Evolutionary conservation across 1,140 invertebrate species (phyloP).

Genomic region (Apis cerana): DNA sequence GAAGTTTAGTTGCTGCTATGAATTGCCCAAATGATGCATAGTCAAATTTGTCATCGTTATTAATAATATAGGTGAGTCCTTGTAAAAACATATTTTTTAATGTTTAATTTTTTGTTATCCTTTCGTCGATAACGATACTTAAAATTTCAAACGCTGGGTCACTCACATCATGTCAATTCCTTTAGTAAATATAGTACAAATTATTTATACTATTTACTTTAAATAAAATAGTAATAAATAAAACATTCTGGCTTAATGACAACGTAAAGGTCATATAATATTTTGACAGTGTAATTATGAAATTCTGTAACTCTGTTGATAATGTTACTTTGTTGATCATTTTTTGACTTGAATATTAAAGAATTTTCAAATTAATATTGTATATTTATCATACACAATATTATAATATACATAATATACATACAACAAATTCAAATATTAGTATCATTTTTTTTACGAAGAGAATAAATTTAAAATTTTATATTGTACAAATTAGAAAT

Average conservation of each 20-base stretch:
- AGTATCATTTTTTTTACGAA: no score
- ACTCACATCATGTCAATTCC: constrained; percentile 41
- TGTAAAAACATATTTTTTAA: constrained; percentile 2
- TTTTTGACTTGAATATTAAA: not conserved
- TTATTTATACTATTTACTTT: not conserved
- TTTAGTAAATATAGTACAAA: not conserved
- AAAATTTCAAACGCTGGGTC: constrained; percentile 42
- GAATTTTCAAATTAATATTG: not conserved
- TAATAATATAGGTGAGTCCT: constrained; percentile 63
- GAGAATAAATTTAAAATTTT: not conserved
- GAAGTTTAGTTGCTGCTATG: constrained; percentile 61
- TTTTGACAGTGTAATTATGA: constrained; percentile 15
- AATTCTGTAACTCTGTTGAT: constrained; percentile 12
- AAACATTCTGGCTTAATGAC: not conserved
- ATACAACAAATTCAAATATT: not conserved
- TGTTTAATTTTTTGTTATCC: constrained; percentile 7
- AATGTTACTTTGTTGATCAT: not conserved
- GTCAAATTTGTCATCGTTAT: constrained; percentile 57
- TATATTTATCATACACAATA: not conserved
- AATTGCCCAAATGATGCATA: constrained; percentile 65
- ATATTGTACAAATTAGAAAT: no score
- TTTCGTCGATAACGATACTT: constrained; percentile 35
- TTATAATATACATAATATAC: no score
- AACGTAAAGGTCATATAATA: not conserved
- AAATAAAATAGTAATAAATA: constrained; percentile 6